These are phyloP conservation scores for Coregonus ussuriensis DNA, from an alignment of 2,797 vertebrate genomes.

Conservation along the genomic window DNA sequence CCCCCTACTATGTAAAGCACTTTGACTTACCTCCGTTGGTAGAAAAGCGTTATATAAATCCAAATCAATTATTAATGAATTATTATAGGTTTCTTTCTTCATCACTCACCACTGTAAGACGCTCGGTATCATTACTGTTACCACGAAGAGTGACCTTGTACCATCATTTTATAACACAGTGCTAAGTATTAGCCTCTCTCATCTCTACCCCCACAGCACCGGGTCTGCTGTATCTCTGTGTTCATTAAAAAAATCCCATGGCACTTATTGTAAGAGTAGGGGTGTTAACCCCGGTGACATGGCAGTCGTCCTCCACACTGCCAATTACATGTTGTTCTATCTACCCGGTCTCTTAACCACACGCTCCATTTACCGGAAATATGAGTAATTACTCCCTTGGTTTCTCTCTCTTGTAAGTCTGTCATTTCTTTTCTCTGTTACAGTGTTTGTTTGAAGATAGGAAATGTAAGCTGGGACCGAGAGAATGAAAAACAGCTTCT, in stretches of 20 bases:
- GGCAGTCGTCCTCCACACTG: slow-evolving; percentile 50
- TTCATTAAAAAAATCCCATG: no score
- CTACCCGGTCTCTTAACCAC: slow-evolving; percentile 20
- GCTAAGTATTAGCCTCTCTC: not conserved
- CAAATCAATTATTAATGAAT: not conserved
- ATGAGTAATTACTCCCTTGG: slow-evolving; percentile 58
- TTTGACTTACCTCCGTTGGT: no score
- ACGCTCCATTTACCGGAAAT: slow-evolving; percentile 50
- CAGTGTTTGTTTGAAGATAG: slow-evolving; percentile 26
- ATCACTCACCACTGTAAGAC: not conserved
- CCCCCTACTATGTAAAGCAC: no score
- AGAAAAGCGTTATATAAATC: no score
- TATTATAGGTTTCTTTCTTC: not conserved
- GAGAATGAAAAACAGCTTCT: no score
- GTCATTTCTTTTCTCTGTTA: slow-evolving; percentile 31
- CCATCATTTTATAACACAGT: not conserved
- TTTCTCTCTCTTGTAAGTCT: slow-evolving; percentile 66
- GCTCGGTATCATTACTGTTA: not conserved
- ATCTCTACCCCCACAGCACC: not conserved
- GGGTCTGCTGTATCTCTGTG: not conserved
- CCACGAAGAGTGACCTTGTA: not conserved
- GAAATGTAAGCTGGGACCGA: slow-evolving; percentile 20
- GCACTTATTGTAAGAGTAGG: no score
- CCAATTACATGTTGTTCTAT: slow-evolving; percentile 53
- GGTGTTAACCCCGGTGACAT: slow-evolving; percentile 61